A percentile compares a stretch with the other conserved stretches of the same genome.
phyloP scores from a whole-genome alignment of 1,140 invertebrate species.

The Aphidius gifuensis region DNA sequence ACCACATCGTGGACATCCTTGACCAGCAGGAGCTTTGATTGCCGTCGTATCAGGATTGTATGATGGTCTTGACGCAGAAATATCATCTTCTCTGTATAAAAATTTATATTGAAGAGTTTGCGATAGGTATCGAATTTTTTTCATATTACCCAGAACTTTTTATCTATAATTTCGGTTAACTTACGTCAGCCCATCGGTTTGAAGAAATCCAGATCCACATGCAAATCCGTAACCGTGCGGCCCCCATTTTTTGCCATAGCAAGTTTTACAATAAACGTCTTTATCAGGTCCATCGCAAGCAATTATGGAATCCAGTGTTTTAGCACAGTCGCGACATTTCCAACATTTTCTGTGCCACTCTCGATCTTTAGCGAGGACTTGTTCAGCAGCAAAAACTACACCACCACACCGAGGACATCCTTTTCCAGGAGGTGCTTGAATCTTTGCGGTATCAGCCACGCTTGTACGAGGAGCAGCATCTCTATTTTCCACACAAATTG shows the following conservation, averaged over 20 bases:
- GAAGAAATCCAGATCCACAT: constrained; percentile 89
- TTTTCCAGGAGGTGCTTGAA: constrained; percentile 77
- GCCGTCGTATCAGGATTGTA: constrained; percentile 82
- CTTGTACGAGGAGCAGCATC: constrained; percentile 70
- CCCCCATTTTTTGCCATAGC: constrained; percentile 90
- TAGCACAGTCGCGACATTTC: constrained; percentile 91
- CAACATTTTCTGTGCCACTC: constrained; percentile 98
- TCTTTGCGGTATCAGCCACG: constrained; percentile 74
- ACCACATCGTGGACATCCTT: constrained; percentile 87
- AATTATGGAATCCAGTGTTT: constrained; percentile 88
- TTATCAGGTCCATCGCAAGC: constrained; percentile 87
- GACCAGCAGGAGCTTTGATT: constrained; percentile 80
- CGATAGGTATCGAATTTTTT: not conserved
- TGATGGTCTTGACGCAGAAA: constrained; percentile 70
- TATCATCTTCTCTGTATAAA: constrained; percentile 71
- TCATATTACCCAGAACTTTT: not conserved
- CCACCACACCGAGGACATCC: constrained; percentile 88
- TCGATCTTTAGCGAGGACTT: constrained; percentile 81
- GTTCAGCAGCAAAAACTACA: constrained; percentile 86
- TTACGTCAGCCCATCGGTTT: constrained; percentile 83
- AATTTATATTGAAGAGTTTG: not conserved
- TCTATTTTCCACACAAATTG: constrained; percentile 41
- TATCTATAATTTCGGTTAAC: constrained; percentile 30
- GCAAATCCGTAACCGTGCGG: constrained; percentile 94
- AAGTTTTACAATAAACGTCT: constrained; percentile 91